These are phyloP conservation scores for Antheraea assamensis DNA, from an alignment of 2,888 invertebrate genomes.

Conservation along the genomic window DNA sequence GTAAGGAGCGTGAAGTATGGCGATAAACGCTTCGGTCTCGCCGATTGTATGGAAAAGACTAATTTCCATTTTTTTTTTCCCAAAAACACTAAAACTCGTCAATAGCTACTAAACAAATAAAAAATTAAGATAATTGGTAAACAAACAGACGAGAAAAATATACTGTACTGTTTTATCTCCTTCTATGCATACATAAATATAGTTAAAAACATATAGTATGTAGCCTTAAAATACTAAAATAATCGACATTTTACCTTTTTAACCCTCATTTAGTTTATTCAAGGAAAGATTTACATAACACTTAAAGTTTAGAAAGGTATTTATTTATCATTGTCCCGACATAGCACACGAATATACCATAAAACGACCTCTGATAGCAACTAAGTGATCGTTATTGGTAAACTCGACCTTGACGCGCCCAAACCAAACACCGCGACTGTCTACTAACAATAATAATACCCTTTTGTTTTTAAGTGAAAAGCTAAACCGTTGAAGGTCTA, in stretches of 20 bases:
- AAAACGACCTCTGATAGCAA: conserved; percentile 2
- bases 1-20: no score
- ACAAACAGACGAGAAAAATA: no score
- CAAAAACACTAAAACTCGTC: no score
- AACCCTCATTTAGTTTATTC: not conserved
- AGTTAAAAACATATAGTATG: not conserved
- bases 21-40: no score
- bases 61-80: no score
- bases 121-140: no score
- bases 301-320: conserved; percentile 2
- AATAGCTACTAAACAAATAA: no score
- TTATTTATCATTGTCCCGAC: not conserved
- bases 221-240: not conserved
- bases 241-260: not conserved
- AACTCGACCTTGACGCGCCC: conserved; percentile 34
- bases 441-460: conserved; percentile 22
- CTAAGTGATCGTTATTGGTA: conserved; percentile 29
- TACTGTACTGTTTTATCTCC: no score
- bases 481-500: conserved; percentile 6
- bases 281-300: not conserved
- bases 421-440: conserved; percentile 9
- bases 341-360: not conserved
- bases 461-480: conserved; percentile 40
- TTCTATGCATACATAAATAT: not conserved
- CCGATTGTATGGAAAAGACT: no score